Conservation (phyloP, 2,888 invertebrate genomes). For the Disparrhopalites patrizii region DNA sequence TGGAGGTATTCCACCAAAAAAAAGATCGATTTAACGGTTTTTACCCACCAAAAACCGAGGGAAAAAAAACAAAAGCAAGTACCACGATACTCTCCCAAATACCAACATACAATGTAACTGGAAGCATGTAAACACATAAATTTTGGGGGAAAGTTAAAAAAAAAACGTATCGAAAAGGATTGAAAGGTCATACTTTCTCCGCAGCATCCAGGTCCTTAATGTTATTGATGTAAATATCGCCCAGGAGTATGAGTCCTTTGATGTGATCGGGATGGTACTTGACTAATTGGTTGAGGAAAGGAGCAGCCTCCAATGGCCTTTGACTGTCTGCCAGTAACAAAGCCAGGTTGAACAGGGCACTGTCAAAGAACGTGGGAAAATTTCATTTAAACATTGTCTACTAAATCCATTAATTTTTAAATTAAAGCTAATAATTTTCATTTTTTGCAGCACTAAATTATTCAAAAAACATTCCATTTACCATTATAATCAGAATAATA, state of each 20-base stretch:
- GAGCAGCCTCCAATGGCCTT: constrained; percentile 84
- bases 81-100: background rate
- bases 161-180: constrained; percentile 5
- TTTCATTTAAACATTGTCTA: too few relatives aligned
- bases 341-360: constrained; percentile 91
- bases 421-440: too few relatives aligned
- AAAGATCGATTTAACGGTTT: constrained; percentile 18
- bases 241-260: constrained; percentile 86
- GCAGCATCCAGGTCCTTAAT: constrained; percentile 92
- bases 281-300: constrained; percentile 84
- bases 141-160: too few relatives aligned
- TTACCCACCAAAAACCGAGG: background rate
- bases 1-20: too few relatives aligned
- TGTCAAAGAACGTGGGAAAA: too few relatives aligned
- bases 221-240: constrained; percentile 93
- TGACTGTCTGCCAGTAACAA: constrained; percentile 81
- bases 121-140: too few relatives aligned
- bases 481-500: too few relatives aligned
- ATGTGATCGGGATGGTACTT: constrained; percentile 88
- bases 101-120: too few relatives aligned
- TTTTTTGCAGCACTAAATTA: too few relatives aligned
- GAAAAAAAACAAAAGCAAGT: background rate
- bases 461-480: too few relatives aligned
- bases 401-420: too few relatives aligned
- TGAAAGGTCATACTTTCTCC: constrained; percentile 67